Evolutionary conservation across 1,140 invertebrate genomes (phyloP).

Genomic region (Drosophila sechellia): DNA sequence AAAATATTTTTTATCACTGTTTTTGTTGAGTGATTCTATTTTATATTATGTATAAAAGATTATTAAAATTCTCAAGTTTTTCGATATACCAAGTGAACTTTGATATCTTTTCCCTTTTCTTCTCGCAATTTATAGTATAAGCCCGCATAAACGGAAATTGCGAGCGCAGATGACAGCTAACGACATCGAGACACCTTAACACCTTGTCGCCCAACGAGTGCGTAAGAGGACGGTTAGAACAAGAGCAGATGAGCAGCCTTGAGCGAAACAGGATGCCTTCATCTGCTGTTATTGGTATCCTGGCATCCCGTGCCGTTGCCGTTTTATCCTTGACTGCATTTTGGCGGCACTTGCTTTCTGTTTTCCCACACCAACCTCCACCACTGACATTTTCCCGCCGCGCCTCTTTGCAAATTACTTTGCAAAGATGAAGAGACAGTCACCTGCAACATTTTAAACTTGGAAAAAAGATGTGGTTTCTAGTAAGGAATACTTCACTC

Average conservation of each 20-base stretch:
- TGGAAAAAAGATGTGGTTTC: not conserved
- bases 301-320: slow-evolving; percentile 41
- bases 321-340: slow-evolving; percentile 79
- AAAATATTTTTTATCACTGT: too few species aligned
- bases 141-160: slow-evolving; percentile 54
- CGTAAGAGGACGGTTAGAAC: not conserved
- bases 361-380: slow-evolving; percentile 9
- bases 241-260: slow-evolving; percentile 38
- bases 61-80: not conserved
- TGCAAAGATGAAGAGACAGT: slow-evolving; percentile 80
- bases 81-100: not conserved
- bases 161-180: slow-evolving; percentile 43
- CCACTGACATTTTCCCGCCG: slow-evolving; percentile 25
- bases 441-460: slow-evolving; percentile 23
- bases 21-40: not conserved
- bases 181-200: slow-evolving; percentile 66
- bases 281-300: slow-evolving; percentile 36
- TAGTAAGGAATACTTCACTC: not conserved
- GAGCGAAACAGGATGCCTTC: slow-evolving; percentile 38
- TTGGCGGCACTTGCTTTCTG: slow-evolving; percentile 80
- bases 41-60: not conserved
- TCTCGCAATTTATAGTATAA: slow-evolving; percentile 31
- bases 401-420: slow-evolving; percentile 82
- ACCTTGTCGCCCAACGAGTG: slow-evolving; percentile 56
- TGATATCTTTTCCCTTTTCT: not conserved